A percentile compares a stretch with the other conserved stretches of the same genome.
Evolutionary conservation across 2,797 vertebrate genomes (phyloP).

Genomic region (Rhinogobio ventralis): DNA sequence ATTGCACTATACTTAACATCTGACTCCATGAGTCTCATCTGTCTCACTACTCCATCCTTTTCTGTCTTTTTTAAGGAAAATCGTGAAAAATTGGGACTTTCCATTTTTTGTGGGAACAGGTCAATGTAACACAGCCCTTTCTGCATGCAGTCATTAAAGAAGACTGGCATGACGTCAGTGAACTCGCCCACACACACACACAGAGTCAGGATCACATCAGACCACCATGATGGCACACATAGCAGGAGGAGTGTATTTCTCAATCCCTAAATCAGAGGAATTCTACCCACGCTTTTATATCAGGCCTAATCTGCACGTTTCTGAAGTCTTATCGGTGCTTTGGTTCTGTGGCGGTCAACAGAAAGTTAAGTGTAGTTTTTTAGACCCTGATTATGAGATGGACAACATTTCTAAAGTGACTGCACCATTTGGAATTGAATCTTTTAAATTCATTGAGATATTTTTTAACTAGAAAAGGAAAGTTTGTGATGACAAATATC

Average conservation of each 20-base stretch:
- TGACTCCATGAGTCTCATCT: not conserved
- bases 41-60: not conserved
- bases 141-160: slow-evolving; percentile 5
- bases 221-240: not conserved
- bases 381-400: not conserved
- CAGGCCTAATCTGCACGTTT: not conserved
- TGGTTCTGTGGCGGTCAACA: not conserved
- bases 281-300: slow-evolving; percentile 8
- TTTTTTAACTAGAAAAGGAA: not conserved
- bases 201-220: slow-evolving; percentile 11
- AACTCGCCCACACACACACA: slow-evolving; percentile 23
- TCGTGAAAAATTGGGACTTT: not conserved
- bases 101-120: not conserved
- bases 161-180: not conserved
- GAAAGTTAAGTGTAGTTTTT: not conserved
- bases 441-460: not conserved
- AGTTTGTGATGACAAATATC: not conserved
- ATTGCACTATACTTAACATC: not conserved
- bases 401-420: not conserved
- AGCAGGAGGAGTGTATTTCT: not conserved
- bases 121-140: not conserved
- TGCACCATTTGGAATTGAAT: not conserved
- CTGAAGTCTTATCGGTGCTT: not conserved
- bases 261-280: not conserved
- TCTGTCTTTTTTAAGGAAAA: not conserved